These are phyloP conservation scores for Nomada hirtipes DNA, from an alignment of 2,888 invertebrate species.

Conservation along the genomic window DNA sequence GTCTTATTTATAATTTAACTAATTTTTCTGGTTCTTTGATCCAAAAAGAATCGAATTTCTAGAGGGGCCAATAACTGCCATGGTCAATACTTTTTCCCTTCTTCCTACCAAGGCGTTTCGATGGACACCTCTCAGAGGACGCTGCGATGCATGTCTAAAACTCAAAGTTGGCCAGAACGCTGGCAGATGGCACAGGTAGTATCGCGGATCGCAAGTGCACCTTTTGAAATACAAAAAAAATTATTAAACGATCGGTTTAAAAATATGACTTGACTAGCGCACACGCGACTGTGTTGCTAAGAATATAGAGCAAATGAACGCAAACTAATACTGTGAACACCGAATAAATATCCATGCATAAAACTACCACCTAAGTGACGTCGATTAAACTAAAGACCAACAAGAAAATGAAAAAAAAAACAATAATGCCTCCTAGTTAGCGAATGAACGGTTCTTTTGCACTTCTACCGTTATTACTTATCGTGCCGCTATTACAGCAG, in stretches of 20 bases:
- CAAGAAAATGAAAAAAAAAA: slow-evolving; percentile 18
- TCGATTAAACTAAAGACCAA: slow-evolving; percentile 20
- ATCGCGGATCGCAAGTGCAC: not conserved
- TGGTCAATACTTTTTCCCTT: slow-evolving; percentile 60
- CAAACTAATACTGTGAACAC: not conserved
- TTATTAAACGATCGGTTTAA: not conserved
- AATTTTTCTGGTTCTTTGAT: too few relatives aligned
- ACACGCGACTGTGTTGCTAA: not conserved
- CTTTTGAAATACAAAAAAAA: not conserved
- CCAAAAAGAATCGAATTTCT: too few relatives aligned
- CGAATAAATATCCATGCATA: slow-evolving; percentile 6
- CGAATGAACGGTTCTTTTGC: slow-evolving; percentile 56
- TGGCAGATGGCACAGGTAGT: slow-evolving; percentile 63
- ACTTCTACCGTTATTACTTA: slow-evolving; percentile 58
- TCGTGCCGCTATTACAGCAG: slow-evolving; percentile 56
- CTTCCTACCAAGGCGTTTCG: slow-evolving; percentile 28
- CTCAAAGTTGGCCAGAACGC: slow-evolving; percentile 1
- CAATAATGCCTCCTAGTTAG: slow-evolving; percentile 56
- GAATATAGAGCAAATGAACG: not conserved
- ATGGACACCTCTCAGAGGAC: slow-evolving; percentile 42
- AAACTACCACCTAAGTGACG: slow-evolving; percentile 10
- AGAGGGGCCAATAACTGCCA: too few relatives aligned
- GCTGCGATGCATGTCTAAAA: slow-evolving; percentile 45
- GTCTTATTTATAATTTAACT: too few relatives aligned
- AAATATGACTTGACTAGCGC: not conserved